Percentiles rank a stretch among this genome's conserved stretches.
Evolutionary conservation across 2,888 invertebrate genomes (phyloP).

Genomic region (Leptinotarsa tumamoca): DNA sequence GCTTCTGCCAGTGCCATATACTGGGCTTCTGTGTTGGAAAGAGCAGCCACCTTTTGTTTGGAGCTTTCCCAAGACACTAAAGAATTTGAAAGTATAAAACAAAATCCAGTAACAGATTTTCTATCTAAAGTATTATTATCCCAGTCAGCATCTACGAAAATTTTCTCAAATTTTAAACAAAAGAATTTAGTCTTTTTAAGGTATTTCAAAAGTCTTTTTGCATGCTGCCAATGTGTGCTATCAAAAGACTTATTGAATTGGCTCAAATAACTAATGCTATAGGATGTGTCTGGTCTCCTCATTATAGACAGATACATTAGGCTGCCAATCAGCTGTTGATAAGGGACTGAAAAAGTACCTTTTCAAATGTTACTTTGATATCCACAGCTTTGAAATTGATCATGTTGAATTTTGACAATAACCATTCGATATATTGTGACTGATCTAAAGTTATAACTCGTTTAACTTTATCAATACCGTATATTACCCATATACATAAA

Average conservation of each 20-base stretch:
- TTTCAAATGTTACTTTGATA: neutral
- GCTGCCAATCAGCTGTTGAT: constrained; percentile 6
- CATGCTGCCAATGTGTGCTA: constrained; percentile 15
- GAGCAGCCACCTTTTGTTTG: no score
- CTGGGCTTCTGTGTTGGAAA: no score
- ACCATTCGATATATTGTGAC: constrained; percentile 14
- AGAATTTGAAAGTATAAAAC: no score
- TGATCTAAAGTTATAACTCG: constrained; percentile 22
- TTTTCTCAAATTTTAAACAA: constrained; percentile 12
- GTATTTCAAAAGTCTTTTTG: constrained; percentile 8
- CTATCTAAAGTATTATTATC: neutral
- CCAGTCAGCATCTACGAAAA: constrained; percentile 19
- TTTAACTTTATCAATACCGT: neutral
- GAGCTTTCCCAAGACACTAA: no score
- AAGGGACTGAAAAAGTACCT: constrained; percentile 3
- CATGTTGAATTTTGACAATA: constrained; percentile 17
- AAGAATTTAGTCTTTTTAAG: constrained; percentile 13
- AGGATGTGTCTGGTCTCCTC: neutral
- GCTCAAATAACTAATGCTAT: constrained; percentile 12
- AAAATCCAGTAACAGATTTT: no score
- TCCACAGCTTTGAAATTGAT: constrained; percentile 22
- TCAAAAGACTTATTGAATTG: neutral
- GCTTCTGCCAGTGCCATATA: no score
- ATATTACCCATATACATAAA: neutral
- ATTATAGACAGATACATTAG: neutral